phyloP scores from a whole-genome alignment of 2,113 vertebrate species.

The Corydoras maculifer region DNA sequence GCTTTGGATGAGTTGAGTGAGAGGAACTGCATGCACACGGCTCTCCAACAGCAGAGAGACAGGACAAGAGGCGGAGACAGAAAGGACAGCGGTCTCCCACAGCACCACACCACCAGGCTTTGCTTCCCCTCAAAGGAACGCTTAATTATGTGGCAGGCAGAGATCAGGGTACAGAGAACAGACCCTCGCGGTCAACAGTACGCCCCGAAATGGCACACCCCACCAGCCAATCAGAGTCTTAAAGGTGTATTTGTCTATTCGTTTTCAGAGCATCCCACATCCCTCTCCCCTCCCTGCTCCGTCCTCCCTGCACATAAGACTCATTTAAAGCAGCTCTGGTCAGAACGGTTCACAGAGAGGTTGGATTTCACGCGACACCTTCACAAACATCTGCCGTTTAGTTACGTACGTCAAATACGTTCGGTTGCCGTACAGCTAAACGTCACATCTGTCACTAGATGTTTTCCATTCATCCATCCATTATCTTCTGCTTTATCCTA shows the following conservation, averaged over 20 bases:
- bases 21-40: constrained; percentile 61
- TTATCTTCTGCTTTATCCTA: no score
- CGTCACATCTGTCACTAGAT: no score
- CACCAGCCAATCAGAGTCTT: background rate
- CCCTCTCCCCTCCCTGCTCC: constrained; percentile 17
- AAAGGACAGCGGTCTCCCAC: constrained; percentile 70
- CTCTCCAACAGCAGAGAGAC: constrained; percentile 55
- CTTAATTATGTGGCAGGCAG: constrained; percentile 77
- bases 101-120: constrained; percentile 74
- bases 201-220: background rate
- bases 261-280: background rate
- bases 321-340: constrained; percentile 81
- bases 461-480: no score
- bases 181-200: background rate
- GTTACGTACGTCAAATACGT: no score
- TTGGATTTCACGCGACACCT: constrained; percentile 43
- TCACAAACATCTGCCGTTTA: background rate
- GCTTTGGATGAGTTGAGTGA: constrained; percentile 77
- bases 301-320: constrained; percentile 80
- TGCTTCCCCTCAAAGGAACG: constrained; percentile 60
- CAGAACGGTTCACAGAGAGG: constrained; percentile 44
- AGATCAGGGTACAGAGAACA: constrained; percentile 56
- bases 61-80: background rate
- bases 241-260: background rate
- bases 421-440: no score